These are phyloP conservation scores for Bradypodion pumilum DNA, from an alignment of 2,797 vertebrate genomes.

Conservation along the genomic window DNA sequence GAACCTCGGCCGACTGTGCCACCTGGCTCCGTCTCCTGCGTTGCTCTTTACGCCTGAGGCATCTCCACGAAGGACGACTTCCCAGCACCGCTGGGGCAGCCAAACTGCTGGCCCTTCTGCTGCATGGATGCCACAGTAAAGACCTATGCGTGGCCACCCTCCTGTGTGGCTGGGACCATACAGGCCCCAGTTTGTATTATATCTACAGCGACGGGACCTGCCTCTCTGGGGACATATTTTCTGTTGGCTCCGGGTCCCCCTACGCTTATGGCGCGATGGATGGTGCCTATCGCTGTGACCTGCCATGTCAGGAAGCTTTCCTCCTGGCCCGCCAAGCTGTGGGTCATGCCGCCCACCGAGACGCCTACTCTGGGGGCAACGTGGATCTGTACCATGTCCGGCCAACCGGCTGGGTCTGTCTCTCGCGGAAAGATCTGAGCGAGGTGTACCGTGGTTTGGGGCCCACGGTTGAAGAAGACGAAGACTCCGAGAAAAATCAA, in stretches of 20 bases:
- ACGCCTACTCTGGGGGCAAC: slow-evolving; percentile 87
- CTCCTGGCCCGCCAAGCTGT: slow-evolving; percentile 81
- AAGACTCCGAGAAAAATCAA: background rate
- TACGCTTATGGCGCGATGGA: slow-evolving; percentile 85
- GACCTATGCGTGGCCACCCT: slow-evolving; percentile 85
- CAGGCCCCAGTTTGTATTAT: slow-evolving; percentile 83
- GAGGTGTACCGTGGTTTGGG: slow-evolving; percentile 80
- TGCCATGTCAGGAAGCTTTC: slow-evolving; percentile 79
- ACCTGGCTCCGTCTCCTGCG: slow-evolving; percentile 81
- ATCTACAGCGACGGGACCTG: slow-evolving; percentile 86
- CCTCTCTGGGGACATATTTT: slow-evolving; percentile 81
- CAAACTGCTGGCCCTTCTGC: slow-evolving; percentile 81
- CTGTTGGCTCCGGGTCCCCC: slow-evolving; percentile 87
- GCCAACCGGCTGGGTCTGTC: slow-evolving; percentile 80
- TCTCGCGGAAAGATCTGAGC: slow-evolving; percentile 77
- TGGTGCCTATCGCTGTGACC: slow-evolving; percentile 70
- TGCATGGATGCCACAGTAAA: slow-evolving; percentile 83
- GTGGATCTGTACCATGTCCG: slow-evolving; percentile 85
- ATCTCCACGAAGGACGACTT: slow-evolving; percentile 75
- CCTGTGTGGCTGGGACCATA: slow-evolving; percentile 85
- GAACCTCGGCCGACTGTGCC: slow-evolving; percentile 83
- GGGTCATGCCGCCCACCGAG: slow-evolving; percentile 83
- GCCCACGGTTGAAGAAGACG: slow-evolving; percentile 60
- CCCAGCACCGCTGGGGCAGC: slow-evolving; percentile 80
- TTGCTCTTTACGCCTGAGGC: slow-evolving; percentile 83